A percentile compares a stretch with the other conserved stretches of the same genome.
Conservation (phyloP, 1,140 invertebrate genomes). For the Drosophila varians region DNA sequence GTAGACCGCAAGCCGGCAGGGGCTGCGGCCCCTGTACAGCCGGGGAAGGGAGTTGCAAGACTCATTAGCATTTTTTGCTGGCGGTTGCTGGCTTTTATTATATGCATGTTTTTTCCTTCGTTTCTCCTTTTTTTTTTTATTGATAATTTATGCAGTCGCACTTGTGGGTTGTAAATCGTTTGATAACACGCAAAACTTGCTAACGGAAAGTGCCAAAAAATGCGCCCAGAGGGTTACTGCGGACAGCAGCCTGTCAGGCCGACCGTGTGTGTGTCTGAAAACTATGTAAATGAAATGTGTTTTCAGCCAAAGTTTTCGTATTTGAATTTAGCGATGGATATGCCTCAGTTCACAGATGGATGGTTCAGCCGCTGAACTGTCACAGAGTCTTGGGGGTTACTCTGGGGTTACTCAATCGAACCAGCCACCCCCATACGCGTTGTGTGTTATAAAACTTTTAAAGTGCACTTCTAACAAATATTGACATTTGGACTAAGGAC, state of each 20-base stretch:
- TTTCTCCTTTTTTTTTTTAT: slow-evolving; percentile 56
- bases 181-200: slow-evolving; percentile 76
- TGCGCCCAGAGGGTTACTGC: slow-evolving; percentile 16
- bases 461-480: background rate
- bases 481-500: background rate
- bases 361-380: slow-evolving; percentile 6
- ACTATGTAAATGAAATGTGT: slow-evolving; percentile 60
- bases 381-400: background rate
- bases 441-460: background rate
- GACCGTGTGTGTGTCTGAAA: background rate
- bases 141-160: slow-evolving; percentile 80
- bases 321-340: slow-evolving; percentile 13
- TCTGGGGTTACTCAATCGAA: background rate
- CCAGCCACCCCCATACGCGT: background rate
- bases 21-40: slow-evolving; percentile 1
- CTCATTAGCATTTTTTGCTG: slow-evolving; percentile 78
- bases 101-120: slow-evolving; percentile 55
- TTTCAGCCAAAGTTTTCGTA: slow-evolving; percentile 21
- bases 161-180: slow-evolving; percentile 78
- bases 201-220: slow-evolving; percentile 75
- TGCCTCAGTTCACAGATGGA: slow-evolving; percentile 1
- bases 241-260: slow-evolving; percentile 6
- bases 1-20: slow-evolving; percentile 50
- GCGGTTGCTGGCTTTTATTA: slow-evolving; percentile 65
- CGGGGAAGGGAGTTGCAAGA: slow-evolving; percentile 20